A percentile compares a stretch with the other conserved stretches of the same genome.
These are phyloP conservation scores for Mythimna loreyi DNA, from an alignment of 2,888 invertebrate genomes.

Conservation along the genomic window DNA sequence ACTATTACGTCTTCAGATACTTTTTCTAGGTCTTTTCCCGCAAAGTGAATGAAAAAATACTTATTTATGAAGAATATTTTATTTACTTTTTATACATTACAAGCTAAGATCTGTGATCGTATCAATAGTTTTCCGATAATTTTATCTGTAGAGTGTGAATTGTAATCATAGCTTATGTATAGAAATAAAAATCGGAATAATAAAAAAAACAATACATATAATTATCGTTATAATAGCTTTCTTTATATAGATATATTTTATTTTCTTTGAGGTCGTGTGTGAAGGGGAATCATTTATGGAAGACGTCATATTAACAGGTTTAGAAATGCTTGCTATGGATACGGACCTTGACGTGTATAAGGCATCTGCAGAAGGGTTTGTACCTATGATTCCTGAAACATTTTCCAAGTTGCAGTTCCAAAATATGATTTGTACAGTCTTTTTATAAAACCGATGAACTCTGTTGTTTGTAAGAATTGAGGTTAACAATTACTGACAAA, in stretches of 20 bases:
- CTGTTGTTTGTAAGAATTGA: background rate
- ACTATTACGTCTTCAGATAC: background rate
- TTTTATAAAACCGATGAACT: background rate
- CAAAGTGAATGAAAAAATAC: no score
- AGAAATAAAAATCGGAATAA: background rate
- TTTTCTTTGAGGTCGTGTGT: conserved; percentile 77
- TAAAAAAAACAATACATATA: no score
- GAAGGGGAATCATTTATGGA: conserved; percentile 88
- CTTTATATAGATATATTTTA: background rate
- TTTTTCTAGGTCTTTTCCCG: no score
- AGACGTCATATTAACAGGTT: conserved; percentile 83
- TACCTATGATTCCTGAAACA: background rate
- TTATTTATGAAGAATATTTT: no score
- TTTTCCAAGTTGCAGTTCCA: background rate
- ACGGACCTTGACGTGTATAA: conserved; percentile 78
- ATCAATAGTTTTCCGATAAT: background rate
- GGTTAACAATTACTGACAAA: background rate
- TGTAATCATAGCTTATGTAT: background rate
- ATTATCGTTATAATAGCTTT: background rate
- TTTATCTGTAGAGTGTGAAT: background rate
- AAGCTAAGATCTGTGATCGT: no score
- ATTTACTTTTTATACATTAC: no score
- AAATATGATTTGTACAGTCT: background rate
- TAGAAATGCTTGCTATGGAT: conserved; percentile 87
- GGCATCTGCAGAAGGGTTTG: conserved; percentile 71